Conservation (phyloP, 1,140 invertebrate species). For the Penaeus japonicus region DNA sequence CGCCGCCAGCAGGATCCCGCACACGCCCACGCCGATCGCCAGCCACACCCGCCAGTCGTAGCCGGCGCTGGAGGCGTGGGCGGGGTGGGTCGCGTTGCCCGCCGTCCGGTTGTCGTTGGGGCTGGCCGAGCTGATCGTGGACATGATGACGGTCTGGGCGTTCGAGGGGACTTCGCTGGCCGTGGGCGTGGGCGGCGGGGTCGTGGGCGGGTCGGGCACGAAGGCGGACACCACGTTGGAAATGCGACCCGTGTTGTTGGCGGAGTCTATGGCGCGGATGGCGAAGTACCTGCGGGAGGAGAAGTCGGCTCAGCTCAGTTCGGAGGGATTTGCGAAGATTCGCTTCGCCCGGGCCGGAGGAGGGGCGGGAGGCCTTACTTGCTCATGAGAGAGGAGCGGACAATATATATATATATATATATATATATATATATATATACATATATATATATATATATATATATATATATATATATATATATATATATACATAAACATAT, state of each 20-base stretch:
- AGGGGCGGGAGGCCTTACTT: too few relatives aligned
- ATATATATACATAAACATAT: too few relatives aligned
- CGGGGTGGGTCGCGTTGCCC: not conserved
- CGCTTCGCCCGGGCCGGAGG: too few relatives aligned
- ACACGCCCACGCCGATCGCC: conserved; percentile 43
- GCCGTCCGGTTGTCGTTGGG: not conserved
- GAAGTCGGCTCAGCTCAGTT: too few relatives aligned
- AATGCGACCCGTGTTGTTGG: conserved; percentile 65
- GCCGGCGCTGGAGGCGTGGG: not conserved
- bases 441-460: too few relatives aligned
- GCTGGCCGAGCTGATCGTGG: conserved; percentile 18
- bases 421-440: too few relatives aligned
- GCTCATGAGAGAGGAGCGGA: too few relatives aligned
- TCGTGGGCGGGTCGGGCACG: conserved; percentile 63
- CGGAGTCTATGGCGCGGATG: conserved; percentile 66
- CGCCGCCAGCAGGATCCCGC: conserved; percentile 41
- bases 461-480: too few relatives aligned
- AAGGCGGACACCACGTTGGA: conserved; percentile 70
- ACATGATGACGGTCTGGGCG: conserved; percentile 50
- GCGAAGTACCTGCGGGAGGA: conserved; percentile 65
- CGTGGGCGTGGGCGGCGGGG: conserved; percentile 11
- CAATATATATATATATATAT: too few relatives aligned
- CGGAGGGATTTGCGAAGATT: too few relatives aligned
- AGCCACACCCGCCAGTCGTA: conserved; percentile 54
- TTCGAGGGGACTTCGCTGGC: not conserved